Percentiles rank a stretch among this genome's conserved stretches.
Evolutionary conservation across 1,140 invertebrate species (phyloP).

Genomic region (Aphaenogaster floridana): DNA sequence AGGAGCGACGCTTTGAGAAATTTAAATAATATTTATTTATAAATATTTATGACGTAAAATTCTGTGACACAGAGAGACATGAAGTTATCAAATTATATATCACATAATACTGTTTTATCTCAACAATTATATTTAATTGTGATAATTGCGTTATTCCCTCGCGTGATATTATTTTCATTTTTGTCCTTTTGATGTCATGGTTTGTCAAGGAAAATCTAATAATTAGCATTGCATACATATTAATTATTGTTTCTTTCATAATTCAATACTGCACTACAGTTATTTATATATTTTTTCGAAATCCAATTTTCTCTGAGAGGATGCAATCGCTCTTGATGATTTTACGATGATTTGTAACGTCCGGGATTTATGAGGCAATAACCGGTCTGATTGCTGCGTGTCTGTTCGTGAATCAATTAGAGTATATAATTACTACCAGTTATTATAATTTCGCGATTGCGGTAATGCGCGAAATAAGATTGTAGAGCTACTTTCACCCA

Average conservation of each 20-base stretch:
- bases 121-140: constrained; percentile 49
- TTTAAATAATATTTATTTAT: constrained; percentile 19
- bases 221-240: constrained; percentile 20
- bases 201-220: constrained; percentile 46
- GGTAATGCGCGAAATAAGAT: constrained; percentile 27
- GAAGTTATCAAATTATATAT: constrained; percentile 35
- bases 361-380: constrained; percentile 35
- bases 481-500: constrained; percentile 14
- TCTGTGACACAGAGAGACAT: not conserved
- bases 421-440: constrained; percentile 50
- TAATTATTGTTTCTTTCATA: constrained; percentile 54
- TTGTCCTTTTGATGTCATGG: constrained; percentile 36
- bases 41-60: constrained; percentile 24
- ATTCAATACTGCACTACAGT: constrained; percentile 18
- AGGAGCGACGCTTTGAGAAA: not conserved
- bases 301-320: constrained; percentile 16
- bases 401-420: constrained; percentile 46
- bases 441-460: constrained; percentile 44
- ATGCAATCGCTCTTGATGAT: constrained; percentile 13
- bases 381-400: constrained; percentile 18
- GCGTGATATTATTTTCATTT: constrained; percentile 43
- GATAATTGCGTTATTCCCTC: constrained; percentile 29
- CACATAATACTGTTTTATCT: constrained; percentile 35
- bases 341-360: constrained; percentile 43
- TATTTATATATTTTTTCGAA: constrained; percentile 38